Evolutionary conservation across 2,888 invertebrate species (phyloP), one percentile per base, ranked within the genome.

Genomic region (Beris morrisii): DNA sequence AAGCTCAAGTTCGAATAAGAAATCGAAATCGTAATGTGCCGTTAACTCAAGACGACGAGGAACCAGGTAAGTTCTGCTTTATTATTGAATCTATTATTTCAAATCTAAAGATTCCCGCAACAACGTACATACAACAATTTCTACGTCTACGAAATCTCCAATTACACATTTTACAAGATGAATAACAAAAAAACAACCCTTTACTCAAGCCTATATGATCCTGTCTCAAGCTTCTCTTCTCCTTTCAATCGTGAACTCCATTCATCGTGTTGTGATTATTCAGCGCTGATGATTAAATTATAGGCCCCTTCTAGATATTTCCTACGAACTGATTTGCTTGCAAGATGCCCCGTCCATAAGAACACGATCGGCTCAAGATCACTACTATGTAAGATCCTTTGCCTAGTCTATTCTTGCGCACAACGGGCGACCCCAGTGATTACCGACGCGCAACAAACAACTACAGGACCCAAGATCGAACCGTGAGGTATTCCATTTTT

Each of bases 1-100:
- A 90, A 81, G 87, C 87, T 65, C 82, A 86, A 65, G 84, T 82
- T 1, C 78, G 85, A 3, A 81, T 84, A 73, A 76, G 86, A 77
- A 82, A 70, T 70, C 71, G 73, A 57, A 73, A 72, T 72, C 72
- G 73, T 53, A 71, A 69, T 64, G 48, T 70, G 56, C 70, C 72
- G 66, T 2, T 48, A 6, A 63, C 64, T 4, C 70, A 73, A 67
- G 72, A 73, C 70, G 71, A 72, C 54, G 69, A 68, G 46, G 73
- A 73, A 64, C 67, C 72, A 48, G 72, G 73, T 73, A 71, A 72
- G 72, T 72, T 66, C 38, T 63, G 6, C 9, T 31, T 52, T 4
- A 32, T n/a, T 38, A n/a, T 32, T 2, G 22, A 22, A 22, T 22
- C 22, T 22, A 22, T 22, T 22, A 22, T 22, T 22, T 22, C 22